Base-by-base conservation (phyloP, 2,113 vertebrate genomes). In the Leucoraja erinaceus region DNA sequence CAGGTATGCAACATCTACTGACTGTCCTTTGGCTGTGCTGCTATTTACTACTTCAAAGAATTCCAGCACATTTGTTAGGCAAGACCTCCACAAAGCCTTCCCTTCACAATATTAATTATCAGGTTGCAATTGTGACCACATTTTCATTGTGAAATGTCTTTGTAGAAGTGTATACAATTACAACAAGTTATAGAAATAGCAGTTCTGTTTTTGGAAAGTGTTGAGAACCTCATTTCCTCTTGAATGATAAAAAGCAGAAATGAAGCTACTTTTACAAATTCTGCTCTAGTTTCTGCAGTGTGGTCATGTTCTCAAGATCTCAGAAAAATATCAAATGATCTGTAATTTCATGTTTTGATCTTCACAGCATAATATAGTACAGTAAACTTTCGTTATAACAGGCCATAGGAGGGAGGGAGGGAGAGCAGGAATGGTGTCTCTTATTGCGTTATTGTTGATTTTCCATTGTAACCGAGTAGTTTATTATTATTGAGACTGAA, bases 171-270 rank as follows among this genome's bases (percentile, higher is more conserved):
- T 16, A 90, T 3, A 56, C 63, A 90, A 68, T 66, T 33, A 68
- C 8, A 90, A 59, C 25, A 68, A 38, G 18, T 66, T 66, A 14
- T 90, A 59, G 20, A 66, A 38, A 3, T 59, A 59, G 4, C 54
- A 38, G 66, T 88, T 91, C 90, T 72, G 38, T 20, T 70, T 72
- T 91, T 28, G 31, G 54, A 72, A 33, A 74, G 90, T 47, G 31
- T 47, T 54, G 66, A 54, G 22, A 72, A 38, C 11, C 59, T 63
- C 0, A 90, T 70, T 90, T 90, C 88, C 88, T 70, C 18, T 91
- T 91, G 3, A 54, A 72, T 91, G 38, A 33, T 91, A 72, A 38
- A 47, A 88, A 88, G 83, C 66, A 91, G 90, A 72, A 91, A 72
- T 47, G 22, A 25, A 84, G 1, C 54, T 84, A 20, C 0, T 91